Percentiles rank a stretch among this genome's conserved stretches.
phyloP scores from a whole-genome alignment of 2,888 invertebrate species.

The Netelia melanura region DNA sequence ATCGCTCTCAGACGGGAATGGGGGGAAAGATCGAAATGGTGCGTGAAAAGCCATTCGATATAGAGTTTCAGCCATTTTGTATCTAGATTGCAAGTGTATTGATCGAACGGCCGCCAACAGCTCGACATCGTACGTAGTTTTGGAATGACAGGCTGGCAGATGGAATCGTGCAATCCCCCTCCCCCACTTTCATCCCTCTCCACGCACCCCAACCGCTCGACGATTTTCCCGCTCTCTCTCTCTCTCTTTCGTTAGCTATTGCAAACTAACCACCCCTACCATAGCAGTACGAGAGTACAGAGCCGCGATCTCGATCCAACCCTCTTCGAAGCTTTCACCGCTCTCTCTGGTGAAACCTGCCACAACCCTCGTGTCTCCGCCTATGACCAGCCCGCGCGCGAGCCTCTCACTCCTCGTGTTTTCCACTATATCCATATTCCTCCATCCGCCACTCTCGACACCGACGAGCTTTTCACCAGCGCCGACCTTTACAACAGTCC shows the following conservation, averaged over 20 bases:
- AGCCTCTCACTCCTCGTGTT: constrained; percentile 35
- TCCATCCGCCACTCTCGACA: constrained; percentile 73
- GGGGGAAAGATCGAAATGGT: constrained; percentile 58
- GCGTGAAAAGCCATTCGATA: constrained; percentile 65
- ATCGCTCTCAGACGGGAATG: constrained; percentile 18
- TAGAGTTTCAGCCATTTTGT: constrained; percentile 83
- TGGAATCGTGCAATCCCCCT: constrained; percentile 83
- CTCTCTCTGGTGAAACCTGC: constrained; percentile 74
- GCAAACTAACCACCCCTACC: constrained; percentile 34
- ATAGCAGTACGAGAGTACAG: constrained; percentile 37
- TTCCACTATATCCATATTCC: constrained; percentile 85
- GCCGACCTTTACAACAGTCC: constrained; percentile 57
- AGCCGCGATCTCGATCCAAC: constrained; percentile 77
- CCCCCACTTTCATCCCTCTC: constrained; percentile 76
- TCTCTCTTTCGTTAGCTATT: constrained; percentile 47
- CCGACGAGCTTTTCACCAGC: constrained; percentile 56
- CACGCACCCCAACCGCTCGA: constrained; percentile 76
- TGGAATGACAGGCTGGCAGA: constrained; percentile 86
- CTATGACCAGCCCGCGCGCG: constrained; percentile 85
- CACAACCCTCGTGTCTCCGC: constrained; percentile 80
- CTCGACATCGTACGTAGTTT: constrained; percentile 82
- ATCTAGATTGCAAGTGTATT: constrained; percentile 84
- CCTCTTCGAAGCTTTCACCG: constrained; percentile 73
- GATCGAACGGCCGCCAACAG: constrained; percentile 82
- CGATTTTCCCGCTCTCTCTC: constrained; percentile 63